Evolutionary conservation across 2,113 vertebrate genomes (phyloP).

Genomic region (Pagrus major): DNA sequence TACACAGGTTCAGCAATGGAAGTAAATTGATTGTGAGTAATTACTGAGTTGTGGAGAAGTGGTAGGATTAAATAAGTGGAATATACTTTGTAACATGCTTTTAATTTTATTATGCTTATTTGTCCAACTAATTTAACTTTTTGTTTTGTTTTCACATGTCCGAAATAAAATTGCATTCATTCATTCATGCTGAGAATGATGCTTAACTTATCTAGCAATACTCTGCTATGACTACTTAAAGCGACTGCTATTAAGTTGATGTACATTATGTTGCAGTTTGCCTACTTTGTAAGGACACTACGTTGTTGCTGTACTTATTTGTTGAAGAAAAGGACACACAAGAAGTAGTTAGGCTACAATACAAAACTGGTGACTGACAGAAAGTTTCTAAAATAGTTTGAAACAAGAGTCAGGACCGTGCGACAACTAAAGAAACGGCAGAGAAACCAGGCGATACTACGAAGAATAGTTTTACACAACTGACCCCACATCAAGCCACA

Average conservation of each 20-base stretch:
- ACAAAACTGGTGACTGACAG: neutral
- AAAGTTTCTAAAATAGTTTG: slow-evolving; percentile 1
- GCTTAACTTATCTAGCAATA: neutral
- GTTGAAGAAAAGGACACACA: neutral
- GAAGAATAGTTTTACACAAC: slow-evolving; percentile 58
- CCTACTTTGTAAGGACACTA: neutral
- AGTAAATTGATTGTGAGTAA: too few species aligned
- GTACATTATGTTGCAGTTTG: neutral
- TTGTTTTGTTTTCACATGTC: too few species aligned
- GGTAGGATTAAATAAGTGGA: too few species aligned
- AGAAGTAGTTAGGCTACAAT: neutral
- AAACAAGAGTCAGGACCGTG: neutral
- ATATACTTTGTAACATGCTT: too few species aligned
- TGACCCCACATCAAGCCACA: slow-evolving; percentile 46
- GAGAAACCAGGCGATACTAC: slow-evolving; percentile 21
- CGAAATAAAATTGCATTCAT: too few species aligned
- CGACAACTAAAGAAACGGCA: slow-evolving; percentile 24
- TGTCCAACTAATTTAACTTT: too few species aligned
- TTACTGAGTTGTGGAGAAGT: too few species aligned
- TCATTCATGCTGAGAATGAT: neutral
- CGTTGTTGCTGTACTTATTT: neutral
- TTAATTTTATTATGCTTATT: too few species aligned
- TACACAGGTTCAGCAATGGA: too few species aligned
- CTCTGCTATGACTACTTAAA: neutral
- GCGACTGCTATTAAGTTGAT: neutral